Percentiles rank a stretch among this genome's conserved stretches.
Evolutionary conservation across 1,140 invertebrate species (phyloP).

Genomic region (Thaumatotibia leucotreta): DNA sequence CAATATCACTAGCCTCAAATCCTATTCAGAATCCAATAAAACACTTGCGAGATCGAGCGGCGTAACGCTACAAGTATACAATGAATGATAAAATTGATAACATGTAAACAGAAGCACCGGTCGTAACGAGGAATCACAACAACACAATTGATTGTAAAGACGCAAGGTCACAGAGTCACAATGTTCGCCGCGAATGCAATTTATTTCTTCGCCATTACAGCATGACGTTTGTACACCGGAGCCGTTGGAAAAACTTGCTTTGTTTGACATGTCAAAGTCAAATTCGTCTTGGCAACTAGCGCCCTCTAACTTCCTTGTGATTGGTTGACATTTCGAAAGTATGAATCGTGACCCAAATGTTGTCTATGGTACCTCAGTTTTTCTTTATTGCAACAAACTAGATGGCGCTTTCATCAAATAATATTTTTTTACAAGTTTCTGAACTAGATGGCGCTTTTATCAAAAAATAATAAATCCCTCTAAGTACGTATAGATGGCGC

Average conservation of each 20-base stretch:
- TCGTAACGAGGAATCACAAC: slow-evolving; percentile 40
- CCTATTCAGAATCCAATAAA: slow-evolving; percentile 8
- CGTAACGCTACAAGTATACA: not conserved
- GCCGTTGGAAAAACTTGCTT: slow-evolving; percentile 49
- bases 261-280: slow-evolving; percentile 24
- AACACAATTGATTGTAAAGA: slow-evolving; percentile 36
- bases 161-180: slow-evolving; percentile 47
- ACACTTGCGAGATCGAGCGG: slow-evolving; percentile 5
- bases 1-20: slow-evolving; percentile 24
- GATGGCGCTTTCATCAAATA: not conserved
- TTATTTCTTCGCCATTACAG: slow-evolving; percentile 44
- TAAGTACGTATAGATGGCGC: not conserved
- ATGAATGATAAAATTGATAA: slow-evolving; percentile 28
- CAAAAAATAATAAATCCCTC: too few species aligned
- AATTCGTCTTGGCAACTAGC: slow-evolving; percentile 10
- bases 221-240: slow-evolving; percentile 49
- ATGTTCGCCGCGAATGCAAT: slow-evolving; percentile 40
- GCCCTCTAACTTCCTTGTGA: not conserved
- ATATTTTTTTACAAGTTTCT: not conserved
- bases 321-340: not conserved
- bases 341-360: not conserved
- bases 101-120: slow-evolving; percentile 65
- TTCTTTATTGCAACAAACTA: not conserved
- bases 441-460: not conserved
- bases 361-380: not conserved